Evolutionary conservation across 2,888 invertebrate species (phyloP).

Genomic region (Neoitamus cyanurus): DNA sequence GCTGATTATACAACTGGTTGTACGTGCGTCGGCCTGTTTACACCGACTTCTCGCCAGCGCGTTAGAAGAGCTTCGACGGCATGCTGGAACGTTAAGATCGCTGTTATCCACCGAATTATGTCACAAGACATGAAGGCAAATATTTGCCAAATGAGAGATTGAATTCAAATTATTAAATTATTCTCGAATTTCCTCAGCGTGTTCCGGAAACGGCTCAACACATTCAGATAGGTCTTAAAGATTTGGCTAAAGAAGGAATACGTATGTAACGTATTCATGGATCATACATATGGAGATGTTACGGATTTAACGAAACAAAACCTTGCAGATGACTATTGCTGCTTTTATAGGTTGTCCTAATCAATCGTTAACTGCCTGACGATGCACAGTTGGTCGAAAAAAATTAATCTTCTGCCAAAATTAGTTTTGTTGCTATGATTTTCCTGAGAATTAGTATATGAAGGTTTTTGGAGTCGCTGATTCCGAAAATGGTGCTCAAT

Average conservation of each 20-base stretch:
- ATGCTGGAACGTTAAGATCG: neutral
- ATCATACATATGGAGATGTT: neutral
- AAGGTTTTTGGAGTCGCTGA: no score
- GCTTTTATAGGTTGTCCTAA: no score
- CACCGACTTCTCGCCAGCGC: neutral
- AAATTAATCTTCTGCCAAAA: no score
- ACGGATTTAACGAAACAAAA: no score
- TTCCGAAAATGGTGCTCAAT: no score
- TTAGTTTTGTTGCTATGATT: no score
- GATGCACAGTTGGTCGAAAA: no score
- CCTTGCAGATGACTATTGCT: no score
- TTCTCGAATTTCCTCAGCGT: neutral
- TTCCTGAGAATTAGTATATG: no score
- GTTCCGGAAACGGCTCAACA: neutral
- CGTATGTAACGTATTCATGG: neutral
- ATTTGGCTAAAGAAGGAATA: neutral
- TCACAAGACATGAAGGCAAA: neutral
- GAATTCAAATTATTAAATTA: neutral
- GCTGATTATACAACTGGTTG: neutral
- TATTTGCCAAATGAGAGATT: neutral
- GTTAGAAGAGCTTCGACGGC: neutral
- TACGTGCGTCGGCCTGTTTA: neutral
- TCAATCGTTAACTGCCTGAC: no score
- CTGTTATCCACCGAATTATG: neutral
- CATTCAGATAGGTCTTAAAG: neutral